These are phyloP conservation scores for Argyresthia albistria DNA, from an alignment of 2,888 invertebrate species.

Conservation along the genomic window DNA sequence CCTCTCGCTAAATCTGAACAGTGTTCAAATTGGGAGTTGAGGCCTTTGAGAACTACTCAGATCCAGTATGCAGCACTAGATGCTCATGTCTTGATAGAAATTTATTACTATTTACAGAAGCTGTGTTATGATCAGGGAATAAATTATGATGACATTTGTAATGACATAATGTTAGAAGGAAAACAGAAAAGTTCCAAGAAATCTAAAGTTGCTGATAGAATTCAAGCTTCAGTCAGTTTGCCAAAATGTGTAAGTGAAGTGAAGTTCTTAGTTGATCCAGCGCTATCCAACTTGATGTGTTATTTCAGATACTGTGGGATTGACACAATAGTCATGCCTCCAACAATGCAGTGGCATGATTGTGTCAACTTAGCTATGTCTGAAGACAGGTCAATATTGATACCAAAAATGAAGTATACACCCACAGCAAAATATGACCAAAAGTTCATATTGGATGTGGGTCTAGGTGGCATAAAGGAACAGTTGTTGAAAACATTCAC, in stretches of 20 bases:
- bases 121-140: slow-evolving; percentile 56
- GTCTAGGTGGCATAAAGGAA: slow-evolving; percentile 63
- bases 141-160: slow-evolving; percentile 76
- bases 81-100: slow-evolving; percentile 87
- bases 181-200: slow-evolving; percentile 60
- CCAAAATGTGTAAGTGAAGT: slow-evolving; percentile 30
- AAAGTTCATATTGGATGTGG: slow-evolving; percentile 68
- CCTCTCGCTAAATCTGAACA: slow-evolving; percentile 90
- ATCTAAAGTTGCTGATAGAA: slow-evolving; percentile 32
- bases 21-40: slow-evolving; percentile 91
- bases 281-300: slow-evolving; percentile 33
- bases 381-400: slow-evolving; percentile 42
- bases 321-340: slow-evolving; percentile 76
- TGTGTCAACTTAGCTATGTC: slow-evolving; percentile 45
- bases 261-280: slow-evolving; percentile 44
- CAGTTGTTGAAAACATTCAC: slow-evolving; percentile 78
- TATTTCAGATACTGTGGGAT: slow-evolving; percentile 63
- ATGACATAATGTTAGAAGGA: slow-evolving; percentile 69
- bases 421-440: slow-evolving; percentile 68
- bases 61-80: slow-evolving; percentile 90
- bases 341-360: slow-evolving; percentile 60
- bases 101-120: slow-evolving; percentile 78
- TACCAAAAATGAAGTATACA: slow-evolving; percentile 59
- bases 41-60: slow-evolving; percentile 85
- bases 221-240: slow-evolving; percentile 15